phyloP scores from a whole-genome alignment of 1,140 invertebrate genomes.

The Lethocerus indicus region DNA sequence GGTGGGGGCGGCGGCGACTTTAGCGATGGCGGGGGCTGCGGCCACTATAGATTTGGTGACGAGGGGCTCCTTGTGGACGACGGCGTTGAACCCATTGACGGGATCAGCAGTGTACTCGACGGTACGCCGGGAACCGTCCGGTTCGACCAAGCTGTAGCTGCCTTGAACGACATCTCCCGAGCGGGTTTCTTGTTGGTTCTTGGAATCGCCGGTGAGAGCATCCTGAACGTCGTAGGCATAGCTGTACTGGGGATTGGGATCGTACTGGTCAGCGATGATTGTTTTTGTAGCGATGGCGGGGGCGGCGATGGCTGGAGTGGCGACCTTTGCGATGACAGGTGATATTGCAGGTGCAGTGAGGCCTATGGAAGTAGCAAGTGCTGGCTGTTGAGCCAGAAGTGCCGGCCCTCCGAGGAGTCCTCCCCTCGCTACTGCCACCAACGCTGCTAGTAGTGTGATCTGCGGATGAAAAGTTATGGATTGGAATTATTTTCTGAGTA shows the following conservation, averaged over 20 bases:
- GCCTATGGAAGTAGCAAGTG: too few species aligned
- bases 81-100: conserved; percentile 8
- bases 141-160: conserved; percentile 20
- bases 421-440: conserved; percentile 20
- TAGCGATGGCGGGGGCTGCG: conserved; percentile 22
- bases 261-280: conserved; percentile 23
- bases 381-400: conserved; percentile 13
- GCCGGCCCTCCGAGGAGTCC: conserved; percentile 18
- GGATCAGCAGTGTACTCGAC: conserved; percentile 2
- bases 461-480: too few species aligned
- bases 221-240: conserved; percentile 50
- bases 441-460: conserved; percentile 20
- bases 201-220: conserved; percentile 31
- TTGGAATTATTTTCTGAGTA: too few species aligned
- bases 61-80: background rate
- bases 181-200: conserved; percentile 29
- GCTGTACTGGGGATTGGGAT: too few species aligned
- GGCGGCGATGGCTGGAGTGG: conserved; percentile 12
- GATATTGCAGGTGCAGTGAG: too few species aligned
- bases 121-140: conserved; percentile 18
- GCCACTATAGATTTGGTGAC: conserved; percentile 18
- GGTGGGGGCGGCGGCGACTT: too few species aligned
- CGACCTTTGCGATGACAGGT: too few species aligned
- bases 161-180: conserved; percentile 47
- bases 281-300: conserved; percentile 8